A percentile compares a stretch with the other conserved stretches of the same genome.
phyloP scores from a whole-genome alignment of 2,797 vertebrate genomes.

The Xenentodon cancila region DNA sequence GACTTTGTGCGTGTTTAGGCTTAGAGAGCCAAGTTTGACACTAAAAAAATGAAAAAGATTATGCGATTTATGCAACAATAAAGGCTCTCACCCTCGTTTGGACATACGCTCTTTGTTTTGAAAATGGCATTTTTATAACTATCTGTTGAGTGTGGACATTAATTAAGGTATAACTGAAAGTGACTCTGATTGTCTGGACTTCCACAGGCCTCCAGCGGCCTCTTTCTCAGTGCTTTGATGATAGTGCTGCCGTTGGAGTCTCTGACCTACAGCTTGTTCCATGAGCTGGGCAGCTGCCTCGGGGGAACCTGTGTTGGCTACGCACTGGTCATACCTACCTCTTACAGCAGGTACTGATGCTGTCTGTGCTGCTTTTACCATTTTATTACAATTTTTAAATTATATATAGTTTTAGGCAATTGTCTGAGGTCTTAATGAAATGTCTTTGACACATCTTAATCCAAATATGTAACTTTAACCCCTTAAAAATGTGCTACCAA shows the following conservation, averaged over 20 bases:
- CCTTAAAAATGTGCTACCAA: no score
- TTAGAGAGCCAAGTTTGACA: no score
- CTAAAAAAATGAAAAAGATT: no score
- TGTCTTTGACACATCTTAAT: no score
- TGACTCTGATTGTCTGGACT: conserved; percentile 42
- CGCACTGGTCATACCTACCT: conserved; percentile 94
- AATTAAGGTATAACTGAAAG: conserved; percentile 49
- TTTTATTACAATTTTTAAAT: no score
- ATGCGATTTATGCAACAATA: no score
- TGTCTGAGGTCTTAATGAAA: no score
- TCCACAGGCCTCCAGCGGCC: conserved; percentile 86
- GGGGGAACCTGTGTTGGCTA: conserved; percentile 98
- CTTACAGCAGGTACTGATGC: conserved; percentile 90
- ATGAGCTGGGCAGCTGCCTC: conserved; percentile 93
- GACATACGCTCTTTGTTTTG: conserved; percentile 18
- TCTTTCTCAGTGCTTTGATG: conserved; percentile 93
- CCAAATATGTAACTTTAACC: no score
- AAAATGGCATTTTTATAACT: conserved; percentile 52
- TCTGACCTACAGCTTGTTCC: conserved; percentile 92
- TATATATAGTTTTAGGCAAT: no score
- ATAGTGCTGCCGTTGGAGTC: conserved; percentile 95
- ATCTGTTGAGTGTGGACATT: conserved; percentile 47
- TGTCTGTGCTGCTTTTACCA: no score
- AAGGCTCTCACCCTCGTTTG: no score
- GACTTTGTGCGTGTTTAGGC: no score